These are phyloP conservation scores for Thyatira batis DNA, from an alignment of 2,888 invertebrate species.

Conservation along the genomic window DNA sequence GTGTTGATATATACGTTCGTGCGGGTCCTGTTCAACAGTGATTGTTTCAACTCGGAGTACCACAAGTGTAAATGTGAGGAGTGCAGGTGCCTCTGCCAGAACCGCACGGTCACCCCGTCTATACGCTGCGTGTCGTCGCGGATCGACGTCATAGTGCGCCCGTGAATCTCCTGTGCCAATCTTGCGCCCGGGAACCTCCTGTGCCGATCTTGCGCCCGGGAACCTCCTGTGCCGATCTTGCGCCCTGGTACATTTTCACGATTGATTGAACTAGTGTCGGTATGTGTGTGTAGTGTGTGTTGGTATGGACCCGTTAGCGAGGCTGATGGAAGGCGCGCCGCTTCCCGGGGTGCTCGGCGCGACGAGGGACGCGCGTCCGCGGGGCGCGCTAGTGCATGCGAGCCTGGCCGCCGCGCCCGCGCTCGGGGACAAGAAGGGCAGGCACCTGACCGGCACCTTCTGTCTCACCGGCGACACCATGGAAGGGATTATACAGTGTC, in stretches of 20 bases:
- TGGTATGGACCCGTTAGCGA: constrained; percentile 91
- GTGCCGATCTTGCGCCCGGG: constrained; percentile 10
- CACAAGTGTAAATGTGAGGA: constrained; percentile 70
- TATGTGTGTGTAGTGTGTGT: constrained; percentile 35
- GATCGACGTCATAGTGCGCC: constrained; percentile 48
- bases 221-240: constrained; percentile 10
- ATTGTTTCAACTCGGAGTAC: constrained; percentile 59
- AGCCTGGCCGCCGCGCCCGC: constrained; percentile 89
- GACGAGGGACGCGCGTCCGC: constrained; percentile 80
- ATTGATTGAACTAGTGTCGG: constrained; percentile 10
- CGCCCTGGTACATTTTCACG: constrained; percentile 1
- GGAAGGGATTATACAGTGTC: constrained; percentile 96
- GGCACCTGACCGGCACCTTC: constrained; percentile 93
- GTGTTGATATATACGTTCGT: constrained; percentile 66
- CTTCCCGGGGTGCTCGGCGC: constrained; percentile 82
- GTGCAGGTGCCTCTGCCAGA: constrained; percentile 56
- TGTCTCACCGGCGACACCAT: constrained; percentile 95
- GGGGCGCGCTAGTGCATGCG: constrained; percentile 90
- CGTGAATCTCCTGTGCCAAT: constrained; percentile 25
- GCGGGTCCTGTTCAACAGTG: constrained; percentile 55
- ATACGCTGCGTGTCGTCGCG: constrained; percentile 61
- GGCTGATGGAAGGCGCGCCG: constrained; percentile 89
- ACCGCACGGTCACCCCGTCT: constrained; percentile 37
- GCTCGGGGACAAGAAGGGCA: constrained; percentile 86
- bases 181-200: constrained; percentile 2